Percentiles rank a stretch among this genome's conserved stretches.
Evolutionary conservation across 2,888 invertebrate species (phyloP).

Genomic region (Neria commutata): DNA sequence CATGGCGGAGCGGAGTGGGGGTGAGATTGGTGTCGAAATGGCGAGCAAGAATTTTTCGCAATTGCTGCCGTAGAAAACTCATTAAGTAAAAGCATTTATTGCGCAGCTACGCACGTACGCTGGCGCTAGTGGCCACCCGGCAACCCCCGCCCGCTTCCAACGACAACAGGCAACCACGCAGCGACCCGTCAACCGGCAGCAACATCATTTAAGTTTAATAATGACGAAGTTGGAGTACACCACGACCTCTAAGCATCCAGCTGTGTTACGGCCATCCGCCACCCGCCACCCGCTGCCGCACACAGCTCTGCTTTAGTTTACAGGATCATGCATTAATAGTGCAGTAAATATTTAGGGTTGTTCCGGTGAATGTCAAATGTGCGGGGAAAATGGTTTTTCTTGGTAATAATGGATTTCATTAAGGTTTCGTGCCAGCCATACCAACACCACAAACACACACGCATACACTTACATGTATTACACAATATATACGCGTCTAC

Average conservation of each 20-base stretch:
- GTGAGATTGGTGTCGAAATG: neutral
- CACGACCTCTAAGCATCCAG: neutral
- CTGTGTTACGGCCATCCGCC: no score
- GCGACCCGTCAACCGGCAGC: constrained; percentile 34
- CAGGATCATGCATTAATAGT: neutral
- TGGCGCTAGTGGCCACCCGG: neutral
- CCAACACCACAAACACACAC: neutral
- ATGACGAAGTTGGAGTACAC: constrained; percentile 35
- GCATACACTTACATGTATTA: neutral
- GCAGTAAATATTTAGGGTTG: constrained; percentile 2
- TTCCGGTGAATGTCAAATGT: constrained; percentile 32
- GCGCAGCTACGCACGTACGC: constrained; percentile 33
- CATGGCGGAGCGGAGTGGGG: neutral
- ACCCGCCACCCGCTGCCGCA: neutral
- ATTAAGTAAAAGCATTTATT: constrained; percentile 54
- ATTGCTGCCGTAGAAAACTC: constrained; percentile 32
- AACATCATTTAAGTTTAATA: constrained; percentile 53
- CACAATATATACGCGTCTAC: neutral
- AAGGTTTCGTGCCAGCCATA: constrained; percentile 31
- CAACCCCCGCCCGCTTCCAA: constrained; percentile 9
- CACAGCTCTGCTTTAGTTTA: no score
- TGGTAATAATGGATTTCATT: constrained; percentile 53
- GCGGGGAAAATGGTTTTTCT: constrained; percentile 47
- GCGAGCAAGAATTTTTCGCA: constrained; percentile 1
- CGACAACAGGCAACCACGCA: constrained; percentile 5